A percentile compares a stretch with the other conserved stretches of the same genome.
Conservation (phyloP, 2,113 vertebrate genomes). For the Vimba vimba region DNA sequence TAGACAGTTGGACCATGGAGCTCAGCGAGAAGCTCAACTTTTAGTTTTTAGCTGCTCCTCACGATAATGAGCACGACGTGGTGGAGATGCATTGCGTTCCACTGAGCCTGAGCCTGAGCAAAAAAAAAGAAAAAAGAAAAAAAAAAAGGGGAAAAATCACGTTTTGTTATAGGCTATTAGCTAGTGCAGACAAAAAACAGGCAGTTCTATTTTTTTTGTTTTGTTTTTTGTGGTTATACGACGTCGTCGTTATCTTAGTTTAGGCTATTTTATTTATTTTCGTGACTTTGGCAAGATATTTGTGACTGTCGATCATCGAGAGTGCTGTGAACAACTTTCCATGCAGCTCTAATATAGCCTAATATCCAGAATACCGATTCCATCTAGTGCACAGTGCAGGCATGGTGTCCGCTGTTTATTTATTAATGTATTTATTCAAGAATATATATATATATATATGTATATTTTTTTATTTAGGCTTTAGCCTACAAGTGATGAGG, state of each 20-base stretch:
- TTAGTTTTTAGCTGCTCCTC: conserved; percentile 13
- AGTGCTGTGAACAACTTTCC: not conserved
- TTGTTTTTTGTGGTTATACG: not conserved
- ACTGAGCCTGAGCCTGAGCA: not conserved
- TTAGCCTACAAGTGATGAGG: not conserved
- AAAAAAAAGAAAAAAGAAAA: not conserved
- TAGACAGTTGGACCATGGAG: not conserved
- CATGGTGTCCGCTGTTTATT: no score
- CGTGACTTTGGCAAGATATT: not conserved
- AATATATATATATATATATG: no score
- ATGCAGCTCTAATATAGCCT: not conserved
- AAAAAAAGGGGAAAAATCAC: not conserved
- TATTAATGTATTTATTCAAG: not conserved
- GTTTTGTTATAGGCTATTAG: not conserved
- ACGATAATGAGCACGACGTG: not conserved
- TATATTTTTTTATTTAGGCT: no score
- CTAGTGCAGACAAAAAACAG: not conserved
- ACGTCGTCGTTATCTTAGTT: not conserved
- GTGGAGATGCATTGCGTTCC: not conserved
- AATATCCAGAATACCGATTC: not conserved
- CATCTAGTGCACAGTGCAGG: not conserved
- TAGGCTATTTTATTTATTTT: not conserved
- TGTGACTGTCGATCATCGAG: not conserved
- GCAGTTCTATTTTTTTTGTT: no score
- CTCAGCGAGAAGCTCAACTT: conserved; percentile 16